Conservation (phyloP, 2,797 vertebrate genomes). For the Streptopelia turtur region DNA sequence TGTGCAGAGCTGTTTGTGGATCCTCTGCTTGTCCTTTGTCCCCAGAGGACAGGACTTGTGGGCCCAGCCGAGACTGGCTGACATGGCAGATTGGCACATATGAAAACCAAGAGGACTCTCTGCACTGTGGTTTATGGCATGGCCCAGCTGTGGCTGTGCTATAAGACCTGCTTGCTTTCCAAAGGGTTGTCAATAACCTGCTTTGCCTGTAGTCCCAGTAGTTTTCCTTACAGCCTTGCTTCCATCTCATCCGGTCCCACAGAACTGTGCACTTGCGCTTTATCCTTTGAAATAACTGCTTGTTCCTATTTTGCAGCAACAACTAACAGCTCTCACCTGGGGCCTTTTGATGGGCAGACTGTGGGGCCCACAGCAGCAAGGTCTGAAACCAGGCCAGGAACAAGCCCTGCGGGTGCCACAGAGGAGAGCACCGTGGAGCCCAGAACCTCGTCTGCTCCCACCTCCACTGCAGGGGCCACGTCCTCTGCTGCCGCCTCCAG, state of each 20-base stretch:
- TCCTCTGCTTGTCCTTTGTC: background rate
- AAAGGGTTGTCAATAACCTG: background rate
- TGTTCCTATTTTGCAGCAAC: constrained; percentile 47
- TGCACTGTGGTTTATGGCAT: background rate
- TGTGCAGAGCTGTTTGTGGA: background rate
- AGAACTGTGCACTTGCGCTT: background rate
- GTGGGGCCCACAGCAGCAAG: background rate
- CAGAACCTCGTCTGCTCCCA: background rate
- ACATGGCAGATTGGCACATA: background rate
- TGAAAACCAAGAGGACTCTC: background rate
- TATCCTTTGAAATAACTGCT: constrained; percentile 6
- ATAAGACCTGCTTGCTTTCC: background rate
- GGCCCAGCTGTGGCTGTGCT: background rate
- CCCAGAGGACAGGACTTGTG: background rate
- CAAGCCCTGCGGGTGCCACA: background rate
- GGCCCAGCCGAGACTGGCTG: background rate
- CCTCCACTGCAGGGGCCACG: background rate
- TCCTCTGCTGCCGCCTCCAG: background rate
- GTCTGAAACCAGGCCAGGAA: constrained; percentile 3
- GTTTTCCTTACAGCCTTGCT: background rate
- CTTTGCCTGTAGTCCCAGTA: background rate
- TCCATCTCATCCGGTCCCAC: background rate
- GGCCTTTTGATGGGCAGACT: background rate
- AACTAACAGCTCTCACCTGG: background rate
- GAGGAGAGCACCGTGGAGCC: background rate